Evolutionary conservation across 2,888 invertebrate genomes (phyloP), one percentile per base, ranked within the genome.

Genomic region (Pogonocherus hispidulus): DNA sequence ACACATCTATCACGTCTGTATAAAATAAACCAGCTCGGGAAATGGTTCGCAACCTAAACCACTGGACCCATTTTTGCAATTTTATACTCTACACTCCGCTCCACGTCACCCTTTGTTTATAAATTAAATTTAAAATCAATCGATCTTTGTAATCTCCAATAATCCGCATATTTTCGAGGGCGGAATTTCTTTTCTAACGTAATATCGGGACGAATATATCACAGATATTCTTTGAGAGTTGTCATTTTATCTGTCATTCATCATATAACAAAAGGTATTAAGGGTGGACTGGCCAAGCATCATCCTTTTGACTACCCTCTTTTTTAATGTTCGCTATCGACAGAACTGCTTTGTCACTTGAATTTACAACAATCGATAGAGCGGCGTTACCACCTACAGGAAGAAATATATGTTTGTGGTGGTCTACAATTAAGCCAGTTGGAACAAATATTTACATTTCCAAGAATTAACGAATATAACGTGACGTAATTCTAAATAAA

Each of bases 151-250:
- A 41, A 41, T 41, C 41, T 16, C 16, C 41, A 16, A 41, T 41
- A 41, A 41, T 41, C 41, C 41, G 41, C 41, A 41, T 41, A 41
- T 16, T 41, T 41, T 41, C 41, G 41, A 41, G 14, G 16, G 14
- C n/a, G n/a, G 41, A 41, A 41, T 41, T 41, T 41, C 41, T 41
- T 41, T 41, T 41, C 41, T 41, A 14, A 41, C 41, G n/a, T 5
- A n/a, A 41, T 41, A 41, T 41, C n/a, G 41, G 41, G 14, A 41
- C 41, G 16, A 41, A 41, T 41, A 41, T 41, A 41, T 41, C 41
- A 41, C 41, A 41, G n/a, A 41, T 41, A 41, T 41, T 41, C 41
- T 41, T 41, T 41, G 41, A 41, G 41, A 41, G 41, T 41, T 41
- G 41, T 41, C 41, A 41, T 41, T 41, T 41, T 41, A 14, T 41